phyloP scores from a whole-genome alignment of 2,797 vertebrate species.

The Catostomus latipinnis region DNA sequence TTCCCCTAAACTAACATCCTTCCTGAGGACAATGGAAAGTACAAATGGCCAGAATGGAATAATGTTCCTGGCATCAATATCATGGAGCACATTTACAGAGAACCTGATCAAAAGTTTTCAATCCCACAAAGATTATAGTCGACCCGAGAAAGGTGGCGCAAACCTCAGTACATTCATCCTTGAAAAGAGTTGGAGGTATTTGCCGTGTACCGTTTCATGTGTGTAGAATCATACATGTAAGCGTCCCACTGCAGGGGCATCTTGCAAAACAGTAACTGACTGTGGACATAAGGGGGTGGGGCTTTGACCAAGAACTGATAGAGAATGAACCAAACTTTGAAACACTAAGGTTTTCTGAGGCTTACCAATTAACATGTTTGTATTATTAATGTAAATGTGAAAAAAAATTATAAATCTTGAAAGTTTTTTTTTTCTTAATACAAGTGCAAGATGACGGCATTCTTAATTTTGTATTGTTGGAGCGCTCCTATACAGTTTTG shows the following conservation, averaged over 20 bases:
- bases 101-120: conserved; percentile 56
- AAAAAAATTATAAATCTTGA: too few species aligned
- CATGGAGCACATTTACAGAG: conserved; percentile 64
- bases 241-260: conserved; percentile 45
- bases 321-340: conserved; percentile 46
- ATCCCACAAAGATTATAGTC: conserved; percentile 64
- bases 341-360: conserved; percentile 25
- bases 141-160: conserved; percentile 63
- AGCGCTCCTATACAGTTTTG: too few species aligned
- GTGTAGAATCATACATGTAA: conserved; percentile 60
- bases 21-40: conserved; percentile 41
- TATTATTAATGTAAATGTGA: too few species aligned
- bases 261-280: conserved; percentile 52
- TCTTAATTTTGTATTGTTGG: too few species aligned
- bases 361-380: background rate
- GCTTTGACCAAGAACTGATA: conserved; percentile 50
- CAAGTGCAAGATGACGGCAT: too few species aligned
- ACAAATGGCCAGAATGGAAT: conserved; percentile 54
- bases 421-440: too few species aligned
- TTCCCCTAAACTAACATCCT: conserved; percentile 64
- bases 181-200: conserved; percentile 25
- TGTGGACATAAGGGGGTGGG: conserved; percentile 65
- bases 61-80: conserved; percentile 61
- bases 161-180: conserved; percentile 61
- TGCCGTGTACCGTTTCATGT: conserved; percentile 48